A percentile compares a stretch with the other conserved stretches of the same genome.
Conservation (phyloP, 2,797 vertebrate genomes). For the Halcyon leucocephala region DNA sequence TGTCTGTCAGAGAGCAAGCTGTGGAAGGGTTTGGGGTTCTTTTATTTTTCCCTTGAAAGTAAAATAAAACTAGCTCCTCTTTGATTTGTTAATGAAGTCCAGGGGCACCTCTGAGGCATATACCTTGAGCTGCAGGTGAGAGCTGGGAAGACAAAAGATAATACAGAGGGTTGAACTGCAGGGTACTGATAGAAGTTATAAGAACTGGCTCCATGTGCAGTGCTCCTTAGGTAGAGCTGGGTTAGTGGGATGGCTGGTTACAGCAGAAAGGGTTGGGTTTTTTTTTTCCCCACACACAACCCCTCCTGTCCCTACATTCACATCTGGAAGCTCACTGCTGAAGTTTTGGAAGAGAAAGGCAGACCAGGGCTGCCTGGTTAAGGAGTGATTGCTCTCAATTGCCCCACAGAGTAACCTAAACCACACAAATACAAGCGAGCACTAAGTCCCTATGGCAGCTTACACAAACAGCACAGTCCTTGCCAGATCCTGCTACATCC, state of each 20-base stretch:
- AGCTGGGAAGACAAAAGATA: neutral
- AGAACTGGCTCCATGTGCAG: neutral
- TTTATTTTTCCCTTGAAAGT: neutral
- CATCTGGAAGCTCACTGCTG: neutral
- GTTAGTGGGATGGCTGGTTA: neutral
- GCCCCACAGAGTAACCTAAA: neutral
- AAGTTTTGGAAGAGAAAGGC: neutral
- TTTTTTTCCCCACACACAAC: neutral
- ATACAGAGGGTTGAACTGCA: neutral
- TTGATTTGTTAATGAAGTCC: neutral
- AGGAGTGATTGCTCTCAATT: neutral
- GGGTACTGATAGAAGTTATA: neutral
- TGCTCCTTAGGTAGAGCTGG: neutral
- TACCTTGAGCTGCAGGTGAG: neutral
- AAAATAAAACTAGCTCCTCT: neutral
- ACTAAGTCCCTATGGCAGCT: fast-evolving
- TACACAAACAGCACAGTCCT: neutral
- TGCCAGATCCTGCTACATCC: neutral
- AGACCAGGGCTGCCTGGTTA: neutral
- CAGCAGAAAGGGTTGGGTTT: neutral
- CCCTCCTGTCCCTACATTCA: neutral
- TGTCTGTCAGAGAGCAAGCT: neutral
- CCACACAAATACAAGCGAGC: neutral
- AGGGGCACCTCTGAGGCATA: neutral
- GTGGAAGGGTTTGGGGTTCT: neutral